Base-by-base conservation (phyloP, 2,113 vertebrate species). In the Phrynosoma blainvillii region DNA sequence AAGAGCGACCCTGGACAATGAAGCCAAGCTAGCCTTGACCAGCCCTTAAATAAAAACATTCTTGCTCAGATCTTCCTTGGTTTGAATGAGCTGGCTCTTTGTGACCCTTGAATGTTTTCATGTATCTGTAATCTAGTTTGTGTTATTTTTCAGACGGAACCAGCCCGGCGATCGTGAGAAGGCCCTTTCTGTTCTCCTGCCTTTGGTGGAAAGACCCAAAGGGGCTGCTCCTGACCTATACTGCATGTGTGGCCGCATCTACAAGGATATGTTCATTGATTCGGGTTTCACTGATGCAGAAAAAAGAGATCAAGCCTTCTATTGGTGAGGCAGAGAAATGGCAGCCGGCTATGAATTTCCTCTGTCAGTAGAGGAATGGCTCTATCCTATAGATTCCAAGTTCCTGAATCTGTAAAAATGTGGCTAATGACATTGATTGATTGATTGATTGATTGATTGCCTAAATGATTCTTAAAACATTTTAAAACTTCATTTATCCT, bases 191-290 rank as follows among this genome's bases (percentile, higher is more conserved):
- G 94, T 97, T 82, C 97, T 99, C 88, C 94, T 98, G 87, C 98
- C 98, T 0, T 91, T 98, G 20, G 97, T 98, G 68, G 93, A 97
- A 88, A 89, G 84, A 0, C 95, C 90, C 7, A 93, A 90, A 52
- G 93, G 94, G 0, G 97, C 98, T 83, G 97, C 96, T 0, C 98
- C 98, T 0, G 98, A 99, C 36, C 95, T 98, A 23, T 98, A 97
- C 95, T 99, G 98, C 94, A 96, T 99, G 90, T 98, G 98, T 7
- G 98, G 98, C 40, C 98, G 98, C 2, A 95, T 99, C 95, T 99
- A 98, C 95, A 99, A 99, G 93, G 98, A 99, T 96, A 96, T 96
- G 94, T 99, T 99, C 96, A 96, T 98, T 89, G 95, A 95, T 94
- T 98, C 98, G 0, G 92, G 94, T 47, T 97, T 98, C 95, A 95